phyloP scores from a whole-genome alignment of 2,888 invertebrate species.

The Unio pictorum region DNA sequence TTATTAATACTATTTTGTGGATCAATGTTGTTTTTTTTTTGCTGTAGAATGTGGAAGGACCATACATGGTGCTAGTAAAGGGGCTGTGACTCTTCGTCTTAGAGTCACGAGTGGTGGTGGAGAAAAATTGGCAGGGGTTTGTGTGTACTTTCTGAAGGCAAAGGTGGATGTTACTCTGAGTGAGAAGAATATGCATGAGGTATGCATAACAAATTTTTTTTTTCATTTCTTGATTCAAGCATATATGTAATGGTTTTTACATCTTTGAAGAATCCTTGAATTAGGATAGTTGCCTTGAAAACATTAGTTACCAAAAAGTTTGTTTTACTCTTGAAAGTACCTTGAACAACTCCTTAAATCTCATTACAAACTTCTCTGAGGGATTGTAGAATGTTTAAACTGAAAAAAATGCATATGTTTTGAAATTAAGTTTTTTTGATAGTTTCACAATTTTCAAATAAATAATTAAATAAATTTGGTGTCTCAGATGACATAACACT shows the following conservation, averaged over 20 bases:
- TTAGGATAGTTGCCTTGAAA: too few species aligned
- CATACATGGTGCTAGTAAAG: slow-evolving; percentile 52
- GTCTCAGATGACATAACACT: not conserved
- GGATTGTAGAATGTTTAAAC: too few species aligned
- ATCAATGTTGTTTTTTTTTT: slow-evolving; percentile 2
- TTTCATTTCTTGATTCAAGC: not conserved
- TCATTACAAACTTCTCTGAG: too few species aligned
- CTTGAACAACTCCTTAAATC: too few species aligned
- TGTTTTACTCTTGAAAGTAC: too few species aligned
- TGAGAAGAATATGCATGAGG: slow-evolving; percentile 79
- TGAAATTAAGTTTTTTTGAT: too few species aligned
- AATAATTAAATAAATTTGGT: not conserved
- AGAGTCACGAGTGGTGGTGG: slow-evolving; percentile 78
- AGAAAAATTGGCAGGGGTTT: slow-evolving; percentile 77
- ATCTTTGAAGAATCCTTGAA: too few species aligned
- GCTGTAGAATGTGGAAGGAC: slow-evolving; percentile 58
- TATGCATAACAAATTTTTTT: slow-evolving; percentile 21
- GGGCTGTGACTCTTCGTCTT: slow-evolving; percentile 58
- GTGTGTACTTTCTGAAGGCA: slow-evolving; percentile 81
- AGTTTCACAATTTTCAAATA: not conserved
- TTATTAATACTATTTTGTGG: not conserved
- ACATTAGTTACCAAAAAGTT: not conserved
- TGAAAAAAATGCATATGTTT: too few species aligned
- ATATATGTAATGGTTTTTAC: not conserved
- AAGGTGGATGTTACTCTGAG: slow-evolving; percentile 77